A percentile compares a stretch with the other conserved stretches of the same genome.
phyloP scores from a whole-genome alignment of 2,113 vertebrate genomes.

The Merops nubicus region DNA sequence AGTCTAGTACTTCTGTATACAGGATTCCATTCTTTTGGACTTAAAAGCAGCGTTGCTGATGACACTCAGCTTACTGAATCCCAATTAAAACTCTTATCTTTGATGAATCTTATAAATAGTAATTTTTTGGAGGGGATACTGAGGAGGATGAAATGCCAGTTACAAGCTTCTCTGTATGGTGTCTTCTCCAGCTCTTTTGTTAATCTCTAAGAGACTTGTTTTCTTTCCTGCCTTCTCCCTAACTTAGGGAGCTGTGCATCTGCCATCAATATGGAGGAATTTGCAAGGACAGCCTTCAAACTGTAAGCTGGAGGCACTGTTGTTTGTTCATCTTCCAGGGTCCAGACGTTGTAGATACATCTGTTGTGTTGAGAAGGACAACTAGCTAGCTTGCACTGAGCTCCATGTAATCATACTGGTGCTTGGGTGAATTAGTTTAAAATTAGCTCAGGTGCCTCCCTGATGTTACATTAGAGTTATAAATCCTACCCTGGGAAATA shows the following conservation, averaged over 20 bases:
- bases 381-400: not conserved
- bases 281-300: slow-evolving; percentile 17
- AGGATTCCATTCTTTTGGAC: not conserved
- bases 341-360: not conserved
- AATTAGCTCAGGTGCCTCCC: not conserved
- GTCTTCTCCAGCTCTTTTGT: not conserved
- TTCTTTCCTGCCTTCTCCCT: slow-evolving; percentile 50
- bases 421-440: not conserved
- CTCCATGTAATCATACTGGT: not conserved
- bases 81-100: not conserved
- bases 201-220: not conserved
- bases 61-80: not conserved
- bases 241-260: not conserved
- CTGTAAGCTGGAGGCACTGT: slow-evolving; percentile 22
- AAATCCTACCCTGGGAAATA: not conserved
- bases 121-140: not conserved
- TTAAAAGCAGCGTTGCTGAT: not conserved
- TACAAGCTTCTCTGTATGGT: not conserved
- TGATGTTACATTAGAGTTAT: not conserved
- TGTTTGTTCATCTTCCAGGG: not conserved
- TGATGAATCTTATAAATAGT: not conserved
- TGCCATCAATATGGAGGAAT: not conserved
- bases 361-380: not conserved
- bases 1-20: no score
- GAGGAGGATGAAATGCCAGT: not conserved